Conservation (phyloP, 2,797 vertebrate genomes). For the Halcyon smyrnensis region DNA sequence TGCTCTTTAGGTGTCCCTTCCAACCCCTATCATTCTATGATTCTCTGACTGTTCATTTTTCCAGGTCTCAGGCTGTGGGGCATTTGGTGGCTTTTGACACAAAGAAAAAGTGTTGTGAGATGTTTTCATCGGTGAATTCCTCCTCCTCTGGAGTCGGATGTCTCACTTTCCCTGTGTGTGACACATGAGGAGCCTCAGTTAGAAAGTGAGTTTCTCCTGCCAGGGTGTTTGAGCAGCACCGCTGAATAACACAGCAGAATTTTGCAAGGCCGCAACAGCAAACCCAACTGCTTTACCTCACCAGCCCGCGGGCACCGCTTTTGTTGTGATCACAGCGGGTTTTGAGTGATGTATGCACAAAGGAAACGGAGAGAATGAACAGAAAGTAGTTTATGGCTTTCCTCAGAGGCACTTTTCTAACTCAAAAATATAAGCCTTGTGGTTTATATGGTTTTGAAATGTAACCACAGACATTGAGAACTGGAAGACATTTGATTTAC, state of each 20-base stretch:
- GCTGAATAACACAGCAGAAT: background rate
- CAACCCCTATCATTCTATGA: too few species aligned
- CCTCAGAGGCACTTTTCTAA: conserved; percentile 45
- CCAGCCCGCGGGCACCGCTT: background rate
- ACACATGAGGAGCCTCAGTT: background rate
- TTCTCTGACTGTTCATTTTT: background rate
- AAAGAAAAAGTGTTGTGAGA: background rate
- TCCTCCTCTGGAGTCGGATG: background rate
- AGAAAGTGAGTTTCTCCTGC: background rate
- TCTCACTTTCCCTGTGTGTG: background rate
- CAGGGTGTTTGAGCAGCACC: background rate
- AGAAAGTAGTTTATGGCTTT: conserved; percentile 38
- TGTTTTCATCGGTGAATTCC: background rate
- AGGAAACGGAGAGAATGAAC: conserved; percentile 7
- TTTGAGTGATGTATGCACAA: background rate
- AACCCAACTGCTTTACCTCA: background rate
- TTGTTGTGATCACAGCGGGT: background rate
- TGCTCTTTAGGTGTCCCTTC: too few species aligned
- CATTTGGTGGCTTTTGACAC: background rate
- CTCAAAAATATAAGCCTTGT: conserved; percentile 48
- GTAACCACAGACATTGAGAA: conserved; percentile 43
- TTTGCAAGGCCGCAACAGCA: background rate
- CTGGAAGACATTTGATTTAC: conserved; percentile 44
- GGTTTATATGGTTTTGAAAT: conserved; percentile 61
- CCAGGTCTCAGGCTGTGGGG: background rate